phyloP scores from a whole-genome alignment of 2,888 invertebrate species.

The Stenchaetothrips biformis region DNA sequence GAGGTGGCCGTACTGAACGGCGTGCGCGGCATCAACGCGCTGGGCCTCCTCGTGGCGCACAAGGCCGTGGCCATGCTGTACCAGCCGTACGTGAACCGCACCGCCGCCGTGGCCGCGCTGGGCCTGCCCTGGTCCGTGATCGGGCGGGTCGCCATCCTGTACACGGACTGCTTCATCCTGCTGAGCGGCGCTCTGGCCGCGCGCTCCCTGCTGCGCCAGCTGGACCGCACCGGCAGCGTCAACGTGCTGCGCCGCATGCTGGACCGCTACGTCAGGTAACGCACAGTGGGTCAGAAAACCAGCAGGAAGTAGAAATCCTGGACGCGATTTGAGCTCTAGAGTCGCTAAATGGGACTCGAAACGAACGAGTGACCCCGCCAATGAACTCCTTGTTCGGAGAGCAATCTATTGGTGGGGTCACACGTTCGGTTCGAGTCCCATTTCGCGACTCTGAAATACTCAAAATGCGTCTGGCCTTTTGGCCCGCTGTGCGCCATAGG shows the following conservation, averaged over 20 bases:
- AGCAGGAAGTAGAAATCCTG: no score
- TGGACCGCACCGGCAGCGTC: conserved; percentile 51
- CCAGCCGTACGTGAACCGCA: conserved; percentile 55
- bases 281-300: no score
- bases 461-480: no score
- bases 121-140: conserved; percentile 55
- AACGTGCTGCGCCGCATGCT: conserved; percentile 51
- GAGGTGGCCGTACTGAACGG: conserved; percentile 53
- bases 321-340: no score
- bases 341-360: no score
- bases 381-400: no score
- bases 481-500: no score
- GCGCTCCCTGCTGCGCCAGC: conserved; percentile 51
- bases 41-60: conserved; percentile 54
- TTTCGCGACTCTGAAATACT: no score
- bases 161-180: conserved; percentile 58
- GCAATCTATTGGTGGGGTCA: no score
- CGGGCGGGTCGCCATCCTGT: conserved; percentile 53
- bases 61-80: conserved; percentile 58
- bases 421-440: no score
- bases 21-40: conserved; percentile 52
- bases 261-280: conserved; percentile 56
- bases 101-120: conserved; percentile 47
- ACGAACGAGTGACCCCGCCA: no score
- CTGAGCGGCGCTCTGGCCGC: conserved; percentile 57